Percentiles rank a stretch among this genome's conserved stretches.
Evolutionary conservation across 2,113 vertebrate genomes (phyloP).

Genomic region (Gymnobelideus leadbeateri): DNA sequence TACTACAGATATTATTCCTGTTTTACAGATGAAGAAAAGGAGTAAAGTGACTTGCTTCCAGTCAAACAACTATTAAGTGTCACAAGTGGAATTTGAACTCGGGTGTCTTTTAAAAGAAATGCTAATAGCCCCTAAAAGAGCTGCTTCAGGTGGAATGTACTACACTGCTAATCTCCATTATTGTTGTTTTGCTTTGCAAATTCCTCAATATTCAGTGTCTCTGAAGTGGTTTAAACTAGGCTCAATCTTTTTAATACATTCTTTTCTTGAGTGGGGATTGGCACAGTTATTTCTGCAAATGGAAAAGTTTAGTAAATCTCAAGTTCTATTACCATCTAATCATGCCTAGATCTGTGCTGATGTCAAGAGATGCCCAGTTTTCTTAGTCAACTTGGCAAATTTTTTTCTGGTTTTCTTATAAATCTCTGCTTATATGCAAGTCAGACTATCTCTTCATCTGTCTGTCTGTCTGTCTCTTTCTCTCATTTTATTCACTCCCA

Average conservation of each 20-base stretch:
- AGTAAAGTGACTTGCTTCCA: neutral
- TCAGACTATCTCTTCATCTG: neutral
- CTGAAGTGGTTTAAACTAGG: constrained; percentile 59
- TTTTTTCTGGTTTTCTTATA: constrained; percentile 44
- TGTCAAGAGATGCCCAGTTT: constrained; percentile 14
- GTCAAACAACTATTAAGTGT: neutral
- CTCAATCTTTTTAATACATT: constrained; percentile 63
- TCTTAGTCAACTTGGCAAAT: constrained; percentile 8
- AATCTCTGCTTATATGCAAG: constrained; percentile 24
- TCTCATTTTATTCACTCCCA: neutral
- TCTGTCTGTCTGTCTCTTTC: neutral
- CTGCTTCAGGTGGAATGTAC: neutral
- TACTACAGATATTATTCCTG: neutral
- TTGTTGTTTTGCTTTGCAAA: constrained; percentile 69
- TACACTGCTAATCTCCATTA: constrained; percentile 60
- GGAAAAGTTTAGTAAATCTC: constrained; percentile 60
- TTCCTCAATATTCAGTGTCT: constrained; percentile 70
- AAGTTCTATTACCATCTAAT: neutral
- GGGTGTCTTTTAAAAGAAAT: constrained; percentile 18
- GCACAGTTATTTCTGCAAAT: constrained; percentile 66
- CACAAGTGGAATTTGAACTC: constrained; percentile 6
- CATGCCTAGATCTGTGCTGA: neutral
- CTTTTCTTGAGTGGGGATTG: constrained; percentile 57
- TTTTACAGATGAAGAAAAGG: constrained; percentile 18
- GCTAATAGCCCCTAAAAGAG: neutral